Evolutionary conservation across 2,888 invertebrate species (phyloP).

Genomic region (Drosophila meridionalis): DNA sequence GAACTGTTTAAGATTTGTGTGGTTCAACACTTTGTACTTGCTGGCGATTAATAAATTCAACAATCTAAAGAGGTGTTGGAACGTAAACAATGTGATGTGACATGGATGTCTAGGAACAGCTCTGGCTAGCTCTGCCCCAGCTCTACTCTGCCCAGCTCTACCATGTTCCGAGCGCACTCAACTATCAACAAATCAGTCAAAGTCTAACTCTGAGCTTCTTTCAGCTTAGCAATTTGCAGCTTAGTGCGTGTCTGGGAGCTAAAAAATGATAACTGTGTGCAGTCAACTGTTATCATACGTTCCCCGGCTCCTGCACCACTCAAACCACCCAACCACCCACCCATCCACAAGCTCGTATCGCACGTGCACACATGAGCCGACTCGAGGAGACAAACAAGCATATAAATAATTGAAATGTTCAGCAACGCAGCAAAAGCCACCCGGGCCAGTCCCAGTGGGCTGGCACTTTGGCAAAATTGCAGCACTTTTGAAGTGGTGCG

Average conservation of each 20-base stretch:
- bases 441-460: constrained; percentile 23
- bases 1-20: constrained; percentile 7
- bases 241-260: constrained; percentile 44
- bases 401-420: constrained; percentile 80
- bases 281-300: constrained; percentile 70
- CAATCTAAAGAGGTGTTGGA: constrained; percentile 56
- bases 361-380: constrained; percentile 48
- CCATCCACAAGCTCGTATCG: constrained; percentile 17
- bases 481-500: constrained; percentile 58
- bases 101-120: neutral
- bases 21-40: constrained; percentile 51
- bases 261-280: constrained; percentile 70
- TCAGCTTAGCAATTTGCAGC: constrained; percentile 58
- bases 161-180: constrained; percentile 53
- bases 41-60: constrained; percentile 62
- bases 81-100: constrained; percentile 2
- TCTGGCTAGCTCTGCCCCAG: neutral
- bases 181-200: constrained; percentile 76
- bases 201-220: constrained; percentile 49
- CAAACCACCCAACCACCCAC: neutral
- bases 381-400: constrained; percentile 70
- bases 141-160: constrained; percentile 1
- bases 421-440: constrained; percentile 38
- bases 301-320: neutral
- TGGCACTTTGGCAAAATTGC: constrained; percentile 70